Base-by-base conservation (phyloP, 2,888 invertebrate genomes). In the Timema cristinae region DNA sequence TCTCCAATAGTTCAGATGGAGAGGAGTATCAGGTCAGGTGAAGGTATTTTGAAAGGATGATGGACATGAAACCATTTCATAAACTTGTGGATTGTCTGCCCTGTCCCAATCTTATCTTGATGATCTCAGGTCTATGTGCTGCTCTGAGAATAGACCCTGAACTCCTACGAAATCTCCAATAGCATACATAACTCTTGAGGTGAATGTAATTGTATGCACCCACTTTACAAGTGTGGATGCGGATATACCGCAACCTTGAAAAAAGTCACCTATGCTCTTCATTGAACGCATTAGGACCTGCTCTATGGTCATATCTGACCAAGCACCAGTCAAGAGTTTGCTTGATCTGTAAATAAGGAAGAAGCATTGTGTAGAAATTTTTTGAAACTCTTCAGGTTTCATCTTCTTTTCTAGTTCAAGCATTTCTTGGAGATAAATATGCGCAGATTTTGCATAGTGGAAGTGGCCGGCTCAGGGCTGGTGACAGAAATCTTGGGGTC, bases 301-400 rank as follows among this genome's bases (percentile, higher is more conserved):
- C 7, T 63, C 63, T 9, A 63, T 63, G 15, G 63, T 63, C 63
- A 63, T 63, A 63, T 63, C 63, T 32, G 63, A 63, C 63, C 63
- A 63, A 47, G 11, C 48, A 13, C 16, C 63, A 6, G 63, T 7
- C 63, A 7, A 63, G 63, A 63, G 16, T 63, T 63, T 63, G 63
- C 16, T 63, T 63, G 63, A 63, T 16, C 16, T 32, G 63, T 48
- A 16, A 63, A 16, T 63, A 63, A 48, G 32, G 63, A 63, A 63
- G 48, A 63, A 15, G 32, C 16, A 7, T 63, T 15, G 63, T 63
- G 7, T 15, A 13, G 63, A 9, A 1, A 63, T 47, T 48, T 63
- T 63, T 48, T 63, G 63, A 63, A 63, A 63, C 16, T 63, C 63
- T 11, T 63, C 16, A 47, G 63, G 32, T 47, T 63, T 15, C 63